phyloP scores from a whole-genome alignment of 2,113 vertebrate species.

The Caloenas nicobarica region DNA sequence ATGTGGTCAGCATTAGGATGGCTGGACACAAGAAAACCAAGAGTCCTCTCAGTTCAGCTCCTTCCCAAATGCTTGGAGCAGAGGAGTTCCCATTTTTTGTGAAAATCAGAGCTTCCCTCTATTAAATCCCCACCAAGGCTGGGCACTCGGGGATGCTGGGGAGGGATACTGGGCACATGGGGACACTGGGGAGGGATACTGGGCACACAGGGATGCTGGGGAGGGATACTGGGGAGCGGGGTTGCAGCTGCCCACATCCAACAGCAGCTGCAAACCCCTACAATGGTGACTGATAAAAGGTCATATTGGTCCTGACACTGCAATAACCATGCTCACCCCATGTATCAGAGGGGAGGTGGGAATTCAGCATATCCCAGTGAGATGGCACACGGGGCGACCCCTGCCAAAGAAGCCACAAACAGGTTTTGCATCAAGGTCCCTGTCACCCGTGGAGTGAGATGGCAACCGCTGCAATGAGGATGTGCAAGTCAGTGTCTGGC shows the following conservation, averaged over 20 bases:
- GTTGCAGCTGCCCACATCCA: not conserved
- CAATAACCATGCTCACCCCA: not conserved
- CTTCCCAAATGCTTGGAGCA: not conserved
- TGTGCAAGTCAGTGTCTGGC: not conserved
- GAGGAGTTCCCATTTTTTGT: not conserved
- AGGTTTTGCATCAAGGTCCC: not conserved
- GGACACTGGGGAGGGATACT: not conserved
- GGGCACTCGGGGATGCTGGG: fast-evolving
- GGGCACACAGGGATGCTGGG: fast-evolving
- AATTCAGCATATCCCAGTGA: not conserved
- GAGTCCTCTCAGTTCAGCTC: not conserved
- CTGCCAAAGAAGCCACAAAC: not conserved
- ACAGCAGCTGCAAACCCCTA: not conserved
- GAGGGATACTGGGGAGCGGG: too few relatives aligned
- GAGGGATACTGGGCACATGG: too few relatives aligned
- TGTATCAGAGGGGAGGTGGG: not conserved
- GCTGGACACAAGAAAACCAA: fast-evolving
- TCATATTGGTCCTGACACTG: not conserved
- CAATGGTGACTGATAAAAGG: too few relatives aligned
- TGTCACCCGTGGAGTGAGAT: not conserved
- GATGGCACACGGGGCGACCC: not conserved
- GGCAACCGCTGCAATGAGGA: not conserved
- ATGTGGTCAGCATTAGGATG: not conserved
- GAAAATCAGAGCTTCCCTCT: not conserved
- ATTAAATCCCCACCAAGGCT: not conserved